Conservation (phyloP, 1,140 invertebrate genomes). For the Globodera ellingtonae region DNA sequence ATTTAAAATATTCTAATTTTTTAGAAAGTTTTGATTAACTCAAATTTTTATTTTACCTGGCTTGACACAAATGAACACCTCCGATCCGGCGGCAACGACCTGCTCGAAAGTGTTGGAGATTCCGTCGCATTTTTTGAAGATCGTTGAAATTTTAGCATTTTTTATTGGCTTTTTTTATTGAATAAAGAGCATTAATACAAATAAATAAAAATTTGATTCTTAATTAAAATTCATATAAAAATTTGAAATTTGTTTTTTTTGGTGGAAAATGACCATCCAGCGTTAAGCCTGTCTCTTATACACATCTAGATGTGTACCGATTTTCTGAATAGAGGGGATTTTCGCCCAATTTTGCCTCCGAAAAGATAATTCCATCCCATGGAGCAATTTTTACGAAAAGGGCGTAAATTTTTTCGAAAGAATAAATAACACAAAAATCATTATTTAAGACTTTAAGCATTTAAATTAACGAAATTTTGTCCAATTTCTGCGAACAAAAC, state of each 20-base stretch:
- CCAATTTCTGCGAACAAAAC: no score
- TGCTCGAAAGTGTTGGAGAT: background rate
- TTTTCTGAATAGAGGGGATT: background rate
- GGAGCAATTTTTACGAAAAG: background rate
- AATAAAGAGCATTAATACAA: no score
- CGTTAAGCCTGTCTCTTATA: no score
- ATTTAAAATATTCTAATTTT: background rate
- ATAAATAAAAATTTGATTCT: background rate
- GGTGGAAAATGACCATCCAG: background rate
- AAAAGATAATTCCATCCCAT: background rate
- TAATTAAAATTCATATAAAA: background rate
- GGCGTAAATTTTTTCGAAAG: background rate
- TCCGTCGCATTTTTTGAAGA: background rate
- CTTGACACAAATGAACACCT: background rate
- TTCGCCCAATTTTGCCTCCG: background rate
- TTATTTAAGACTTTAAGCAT: no score
- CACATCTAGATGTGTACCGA: no score
- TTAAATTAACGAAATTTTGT: no score
- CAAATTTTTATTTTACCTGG: background rate
- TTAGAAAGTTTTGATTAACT: background rate
- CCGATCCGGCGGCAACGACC: background rate
- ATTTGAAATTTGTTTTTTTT: background rate
- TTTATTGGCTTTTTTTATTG: background rate
- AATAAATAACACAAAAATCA: background rate
- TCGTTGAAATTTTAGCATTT: background rate